Base-by-base conservation (phyloP, 92 coral and sea anemone genomes). In the Palythoa heliodiscus region DNA sequence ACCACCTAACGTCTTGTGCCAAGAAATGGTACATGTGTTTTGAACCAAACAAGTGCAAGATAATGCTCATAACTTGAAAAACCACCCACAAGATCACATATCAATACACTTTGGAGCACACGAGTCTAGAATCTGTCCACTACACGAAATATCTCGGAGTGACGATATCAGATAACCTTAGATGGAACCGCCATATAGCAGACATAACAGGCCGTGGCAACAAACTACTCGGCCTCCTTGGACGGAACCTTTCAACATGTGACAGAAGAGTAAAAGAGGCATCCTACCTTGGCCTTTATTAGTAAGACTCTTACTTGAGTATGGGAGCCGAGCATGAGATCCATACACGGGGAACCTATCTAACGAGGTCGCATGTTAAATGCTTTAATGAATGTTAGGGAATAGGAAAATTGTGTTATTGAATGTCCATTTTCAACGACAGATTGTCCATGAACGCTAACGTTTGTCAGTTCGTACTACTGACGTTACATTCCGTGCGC, bases 1-100 rank as follows among this genome's bases (percentile, higher is more conserved):
- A 57, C 19, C 78, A 76, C n/a, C 88, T 86, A 61, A 55, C 63
- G 55, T 52, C 82, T 54, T 86, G 83, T 84, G 84, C 84, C 54
- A 50, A 60, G 54, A 25, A 40, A 82, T 76, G 88, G 83, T 50
- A 24, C 39, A 61, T 86, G 75, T 1, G 70, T 24, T 61, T 86
- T 73, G 79, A 67, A 4, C 87, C 80, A 29, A 70, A 53, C 52
- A 40, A 72, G 69, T 84, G 87, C 78, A 71, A 71, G 43, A 39
- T 38, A 38, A 71, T 71, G 76, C 76, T 2, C 76, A 71, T 40
- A 71, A 71, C 76, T 71, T 55, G 54, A 71, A 40, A 71, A 71
- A 71, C 54, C 53, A 71, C 54, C 54, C 76, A 71, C 76, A 71
- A 37, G 76, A 71, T 73, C 77, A 43, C 77, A 73, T 47, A 73